Conservation (phyloP, 2,888 invertebrate species). For the Cephus sareptanus region DNA sequence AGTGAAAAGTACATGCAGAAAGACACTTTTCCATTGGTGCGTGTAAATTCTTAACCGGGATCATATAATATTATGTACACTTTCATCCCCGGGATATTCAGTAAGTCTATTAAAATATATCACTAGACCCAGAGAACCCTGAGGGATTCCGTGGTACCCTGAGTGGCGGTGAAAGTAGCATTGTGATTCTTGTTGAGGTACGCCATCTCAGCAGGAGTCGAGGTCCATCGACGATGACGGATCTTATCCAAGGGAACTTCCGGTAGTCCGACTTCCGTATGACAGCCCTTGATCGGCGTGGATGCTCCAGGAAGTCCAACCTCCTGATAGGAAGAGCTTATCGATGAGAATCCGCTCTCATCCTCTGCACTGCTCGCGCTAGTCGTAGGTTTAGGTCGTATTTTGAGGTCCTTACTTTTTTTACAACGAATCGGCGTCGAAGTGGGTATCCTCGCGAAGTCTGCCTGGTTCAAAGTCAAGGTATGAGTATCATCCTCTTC, state of each 20-base stretch:
- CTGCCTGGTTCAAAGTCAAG: not conserved
- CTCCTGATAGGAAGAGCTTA: slow-evolving; percentile 87
- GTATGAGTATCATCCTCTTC: slow-evolving; percentile 29
- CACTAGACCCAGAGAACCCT: slow-evolving; percentile 59
- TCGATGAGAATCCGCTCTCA: slow-evolving; percentile 87
- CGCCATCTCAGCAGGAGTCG: slow-evolving; percentile 58
- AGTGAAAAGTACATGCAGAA: too few relatives aligned
- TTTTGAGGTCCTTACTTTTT: slow-evolving; percentile 26
- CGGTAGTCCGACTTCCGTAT: slow-evolving; percentile 60
- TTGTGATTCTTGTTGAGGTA: slow-evolving; percentile 55
- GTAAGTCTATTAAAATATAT: not conserved
- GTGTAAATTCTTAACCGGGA: too few relatives aligned
- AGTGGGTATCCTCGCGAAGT: slow-evolving; percentile 12
- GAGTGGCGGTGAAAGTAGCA: slow-evolving; percentile 43
- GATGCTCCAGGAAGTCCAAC: slow-evolving; percentile 73
- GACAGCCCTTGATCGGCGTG: slow-evolving; percentile 55
- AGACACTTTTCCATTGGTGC: too few relatives aligned
- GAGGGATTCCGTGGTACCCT: slow-evolving; percentile 50
- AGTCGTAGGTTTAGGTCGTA: slow-evolving; percentile 46
- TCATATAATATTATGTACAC: too few relatives aligned
- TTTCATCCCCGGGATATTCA: not conserved
- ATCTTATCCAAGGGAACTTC: slow-evolving; percentile 53
- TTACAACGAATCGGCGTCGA: slow-evolving; percentile 42
- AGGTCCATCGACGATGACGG: slow-evolving; percentile 60
- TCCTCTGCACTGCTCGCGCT: slow-evolving; percentile 72